A percentile compares a stretch with the other conserved stretches of the same genome.
These are phyloP conservation scores for Trypoxylus dichotomus DNA, from an alignment of 1,140 invertebrate genomes.

Conservation along the genomic window DNA sequence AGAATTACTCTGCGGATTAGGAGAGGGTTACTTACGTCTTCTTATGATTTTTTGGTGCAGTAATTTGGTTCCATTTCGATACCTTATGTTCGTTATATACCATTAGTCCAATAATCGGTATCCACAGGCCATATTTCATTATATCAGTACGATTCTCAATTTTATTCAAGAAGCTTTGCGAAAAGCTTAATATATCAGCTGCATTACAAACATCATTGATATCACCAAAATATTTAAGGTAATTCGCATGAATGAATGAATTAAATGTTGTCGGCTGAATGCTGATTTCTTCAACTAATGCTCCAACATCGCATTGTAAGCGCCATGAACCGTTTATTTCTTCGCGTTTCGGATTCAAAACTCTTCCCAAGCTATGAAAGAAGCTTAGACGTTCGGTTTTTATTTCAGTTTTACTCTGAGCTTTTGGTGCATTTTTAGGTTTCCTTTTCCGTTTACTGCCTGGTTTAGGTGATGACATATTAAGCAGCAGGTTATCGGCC, in stretches of 20 bases:
- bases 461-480: slow-evolving; percentile 39
- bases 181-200: slow-evolving; percentile 62
- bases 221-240: slow-evolving; percentile 67
- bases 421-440: slow-evolving; percentile 40
- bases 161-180: slow-evolving; percentile 66
- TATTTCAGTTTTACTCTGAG: slow-evolving; percentile 58
- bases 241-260: slow-evolving; percentile 73
- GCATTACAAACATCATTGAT: slow-evolving; percentile 60
- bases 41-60: slow-evolving; percentile 57
- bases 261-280: slow-evolving; percentile 65
- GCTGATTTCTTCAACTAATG: slow-evolving; percentile 65
- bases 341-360: slow-evolving; percentile 75
- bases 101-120: slow-evolving; percentile 70
- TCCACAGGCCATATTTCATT: slow-evolving; percentile 59
- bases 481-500: background rate
- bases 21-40: slow-evolving; percentile 33
- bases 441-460: slow-evolving; percentile 44
- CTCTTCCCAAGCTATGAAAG: slow-evolving; percentile 73
- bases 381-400: slow-evolving; percentile 70
- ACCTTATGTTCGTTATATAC: slow-evolving; percentile 66
- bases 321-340: slow-evolving; percentile 43
- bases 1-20: background rate
- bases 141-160: slow-evolving; percentile 62
- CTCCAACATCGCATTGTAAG: slow-evolving; percentile 65
- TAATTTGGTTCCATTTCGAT: slow-evolving; percentile 71